These are phyloP conservation scores for Capra hircus DNA, from an alignment of 2,113 vertebrate species.

Conservation along the genomic window DNA sequence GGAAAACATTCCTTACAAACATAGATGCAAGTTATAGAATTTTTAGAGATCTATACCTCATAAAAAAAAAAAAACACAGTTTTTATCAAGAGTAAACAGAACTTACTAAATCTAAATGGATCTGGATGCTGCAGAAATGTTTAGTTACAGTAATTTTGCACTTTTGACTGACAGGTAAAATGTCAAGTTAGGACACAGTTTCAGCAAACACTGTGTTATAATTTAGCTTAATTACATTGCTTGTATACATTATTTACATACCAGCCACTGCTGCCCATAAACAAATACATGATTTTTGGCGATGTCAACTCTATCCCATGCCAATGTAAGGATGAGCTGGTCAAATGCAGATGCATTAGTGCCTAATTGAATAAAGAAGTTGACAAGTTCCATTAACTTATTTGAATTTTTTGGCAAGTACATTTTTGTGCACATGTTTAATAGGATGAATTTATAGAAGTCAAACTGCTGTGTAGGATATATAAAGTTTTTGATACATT, in stretches of 20 bases:
- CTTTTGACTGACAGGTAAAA: neutral
- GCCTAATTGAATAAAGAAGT: slow-evolving; percentile 81
- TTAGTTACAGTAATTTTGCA: neutral
- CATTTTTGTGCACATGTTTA: neutral
- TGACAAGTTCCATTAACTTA: slow-evolving; percentile 6
- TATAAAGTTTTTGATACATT: neutral
- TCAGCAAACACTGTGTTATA: slow-evolving; percentile 6
- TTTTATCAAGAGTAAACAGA: slow-evolving; percentile 1
- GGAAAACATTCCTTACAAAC: neutral
- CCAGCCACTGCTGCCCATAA: slow-evolving; percentile 98
- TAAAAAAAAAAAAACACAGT: neutral
- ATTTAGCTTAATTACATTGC: neutral
- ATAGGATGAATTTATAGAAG: neutral
- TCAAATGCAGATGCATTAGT: slow-evolving; percentile 96
- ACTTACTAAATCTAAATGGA: slow-evolving; percentile 6
- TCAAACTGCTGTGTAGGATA: neutral
- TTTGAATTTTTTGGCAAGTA: neutral
- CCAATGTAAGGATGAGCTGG: slow-evolving; percentile 96
- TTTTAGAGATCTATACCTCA: neutral
- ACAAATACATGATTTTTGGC: slow-evolving; percentile 99
- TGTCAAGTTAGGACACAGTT: slow-evolving; percentile 5
- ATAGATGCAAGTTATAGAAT: neutral
- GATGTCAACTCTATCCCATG: slow-evolving; percentile 98
- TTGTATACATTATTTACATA: slow-evolving; percentile 78
- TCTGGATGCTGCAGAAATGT: neutral